These are phyloP conservation scores for Pelusios castaneus DNA, from an alignment of 2,113 vertebrate species.

Conservation along the genomic window DNA sequence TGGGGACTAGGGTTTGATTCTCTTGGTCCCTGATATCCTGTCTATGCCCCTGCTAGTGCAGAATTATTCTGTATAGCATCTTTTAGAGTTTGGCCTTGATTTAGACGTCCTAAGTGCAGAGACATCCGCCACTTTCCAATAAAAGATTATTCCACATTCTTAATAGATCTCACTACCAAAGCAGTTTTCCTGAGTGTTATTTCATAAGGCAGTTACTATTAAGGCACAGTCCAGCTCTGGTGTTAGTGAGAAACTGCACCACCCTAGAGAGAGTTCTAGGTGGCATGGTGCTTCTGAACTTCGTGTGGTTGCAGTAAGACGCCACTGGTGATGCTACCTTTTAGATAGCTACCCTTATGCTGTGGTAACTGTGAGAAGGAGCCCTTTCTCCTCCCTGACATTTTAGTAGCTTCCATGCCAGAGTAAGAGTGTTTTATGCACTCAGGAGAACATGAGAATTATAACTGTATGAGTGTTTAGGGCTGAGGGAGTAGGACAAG, in stretches of 20 bases:
- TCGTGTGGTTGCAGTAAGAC: background rate
- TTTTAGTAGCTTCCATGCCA: background rate
- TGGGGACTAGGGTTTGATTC: too few species aligned
- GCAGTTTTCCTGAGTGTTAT: background rate
- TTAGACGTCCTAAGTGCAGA: background rate
- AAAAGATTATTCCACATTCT: background rate
- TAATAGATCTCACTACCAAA: background rate
- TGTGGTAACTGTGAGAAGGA: background rate
- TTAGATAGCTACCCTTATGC: background rate
- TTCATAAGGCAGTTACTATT: background rate
- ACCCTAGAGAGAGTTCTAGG: rapidly evolving
- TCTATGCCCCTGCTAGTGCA: background rate
- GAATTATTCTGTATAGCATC: background rate
- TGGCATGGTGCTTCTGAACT: background rate
- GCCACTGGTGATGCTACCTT: background rate
- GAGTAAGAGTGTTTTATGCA: background rate
- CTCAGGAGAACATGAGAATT: background rate
- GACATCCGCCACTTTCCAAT: background rate
- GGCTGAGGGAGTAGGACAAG: background rate
- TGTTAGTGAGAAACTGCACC: background rate
- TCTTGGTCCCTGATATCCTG: too few species aligned
- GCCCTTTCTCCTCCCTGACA: background rate
- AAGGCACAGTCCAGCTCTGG: too few species aligned
- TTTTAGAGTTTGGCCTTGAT: background rate
- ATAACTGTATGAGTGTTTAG: background rate